Evolutionary conservation across 2,113 vertebrate genomes (phyloP).

Genomic region (Centrocercus urophasianus): DNA sequence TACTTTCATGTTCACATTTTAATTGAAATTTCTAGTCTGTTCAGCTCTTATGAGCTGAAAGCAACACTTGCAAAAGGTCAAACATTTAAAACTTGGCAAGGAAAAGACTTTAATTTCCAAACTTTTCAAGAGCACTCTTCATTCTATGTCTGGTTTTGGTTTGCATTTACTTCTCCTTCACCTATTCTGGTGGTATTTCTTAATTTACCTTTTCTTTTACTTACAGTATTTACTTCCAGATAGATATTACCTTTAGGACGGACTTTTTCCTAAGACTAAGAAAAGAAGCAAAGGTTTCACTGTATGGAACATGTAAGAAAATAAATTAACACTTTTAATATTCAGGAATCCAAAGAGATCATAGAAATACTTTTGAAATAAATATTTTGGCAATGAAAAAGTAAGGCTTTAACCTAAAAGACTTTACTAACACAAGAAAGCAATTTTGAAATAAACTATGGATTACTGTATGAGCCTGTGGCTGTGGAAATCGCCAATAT

Average conservation of each 20-base stretch:
- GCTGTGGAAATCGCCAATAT: neutral
- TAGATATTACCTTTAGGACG: neutral
- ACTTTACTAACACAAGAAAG: neutral
- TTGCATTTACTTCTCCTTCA: neutral
- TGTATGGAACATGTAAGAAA: neutral
- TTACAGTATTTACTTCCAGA: neutral
- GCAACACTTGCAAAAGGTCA: neutral
- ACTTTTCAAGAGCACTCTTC: neutral
- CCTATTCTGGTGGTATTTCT: neutral
- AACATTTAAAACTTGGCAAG: neutral
- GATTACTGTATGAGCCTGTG: neutral
- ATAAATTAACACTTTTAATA: neutral
- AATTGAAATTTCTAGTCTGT: neutral
- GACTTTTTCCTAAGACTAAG: neutral
- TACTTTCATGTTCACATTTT: neutral
- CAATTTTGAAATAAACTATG: neutral
- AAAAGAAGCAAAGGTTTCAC: neutral
- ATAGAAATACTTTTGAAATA: neutral
- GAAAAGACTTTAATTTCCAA: neutral
- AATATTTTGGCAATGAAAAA: neutral
- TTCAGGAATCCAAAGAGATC: neutral
- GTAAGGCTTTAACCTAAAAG: neutral
- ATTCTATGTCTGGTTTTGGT: neutral
- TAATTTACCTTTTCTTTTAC: neutral
- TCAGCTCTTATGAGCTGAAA: neutral